Evolutionary conservation across 1,140 invertebrate genomes (phyloP).

Genomic region (Stegodyphus mimosarum): DNA sequence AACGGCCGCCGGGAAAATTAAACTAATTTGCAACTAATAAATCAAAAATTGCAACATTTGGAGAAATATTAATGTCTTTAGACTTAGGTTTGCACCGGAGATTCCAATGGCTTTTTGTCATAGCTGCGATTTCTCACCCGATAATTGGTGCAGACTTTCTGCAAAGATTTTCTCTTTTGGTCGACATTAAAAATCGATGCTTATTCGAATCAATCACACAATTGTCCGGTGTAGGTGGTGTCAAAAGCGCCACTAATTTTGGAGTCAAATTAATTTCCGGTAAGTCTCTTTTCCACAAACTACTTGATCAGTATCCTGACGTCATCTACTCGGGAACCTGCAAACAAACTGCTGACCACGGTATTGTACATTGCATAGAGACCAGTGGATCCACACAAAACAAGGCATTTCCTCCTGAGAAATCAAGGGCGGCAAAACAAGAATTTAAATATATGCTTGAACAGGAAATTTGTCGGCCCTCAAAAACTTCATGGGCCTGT

Average conservation of each 20-base stretch:
- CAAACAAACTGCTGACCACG: not conserved
- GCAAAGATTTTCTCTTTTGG: slow-evolving; percentile 1
- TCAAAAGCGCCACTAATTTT: not conserved
- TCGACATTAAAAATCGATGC: not conserved
- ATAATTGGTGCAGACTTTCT: too few relatives aligned
- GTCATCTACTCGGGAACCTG: not conserved
- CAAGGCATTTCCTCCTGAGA: slow-evolving; percentile 18
- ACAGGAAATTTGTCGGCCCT: slow-evolving; percentile 58
- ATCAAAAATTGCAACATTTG: too few relatives aligned
- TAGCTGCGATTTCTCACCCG: not conserved
- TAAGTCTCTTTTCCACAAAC: not conserved
- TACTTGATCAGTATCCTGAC: not conserved
- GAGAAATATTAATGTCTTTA: too few relatives aligned
- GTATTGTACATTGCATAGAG: slow-evolving; percentile 28
- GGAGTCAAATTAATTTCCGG: not conserved
- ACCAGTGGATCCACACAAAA: slow-evolving; percentile 25
- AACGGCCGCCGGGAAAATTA: too few relatives aligned
- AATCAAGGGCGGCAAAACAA: not conserved
- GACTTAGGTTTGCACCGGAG: too few relatives aligned
- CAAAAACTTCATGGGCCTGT: slow-evolving; percentile 60
- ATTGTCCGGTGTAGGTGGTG: not conserved
- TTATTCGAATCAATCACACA: not conserved
- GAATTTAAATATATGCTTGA: slow-evolving; percentile 41
- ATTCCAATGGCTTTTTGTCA: too few relatives aligned
- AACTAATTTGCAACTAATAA: too few relatives aligned